Evolutionary conservation across 2,888 invertebrate genomes (phyloP), one percentile per base, ranked within the genome.

Genomic region (Eumacrocentrus americanus): DNA sequence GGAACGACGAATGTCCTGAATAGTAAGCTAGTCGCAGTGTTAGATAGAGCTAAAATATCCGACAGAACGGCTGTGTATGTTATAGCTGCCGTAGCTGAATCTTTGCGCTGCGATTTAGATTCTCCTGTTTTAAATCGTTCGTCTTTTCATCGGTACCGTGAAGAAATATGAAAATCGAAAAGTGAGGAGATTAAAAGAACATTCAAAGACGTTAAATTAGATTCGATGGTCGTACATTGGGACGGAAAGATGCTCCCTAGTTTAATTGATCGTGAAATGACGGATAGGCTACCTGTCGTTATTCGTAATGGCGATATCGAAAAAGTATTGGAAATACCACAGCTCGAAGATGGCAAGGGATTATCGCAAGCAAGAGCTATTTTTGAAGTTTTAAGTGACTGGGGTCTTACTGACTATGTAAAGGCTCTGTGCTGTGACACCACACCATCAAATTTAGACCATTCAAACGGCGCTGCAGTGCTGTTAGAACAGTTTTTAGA

Each of bases 201-300:
- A 25, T 64, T 67, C 44, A 11, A 58, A 38, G 52, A 40, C 14
- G 18, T 47, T 9, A 54, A 65, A 23, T 25, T 56, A 2, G 44
- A 61, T 40, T 22, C 40, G 18, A 22, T 61, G 14, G 58, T 55
- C 40, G 46, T 64, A 16, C 67, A 69, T 53, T 70, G 68, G 69
- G 67, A 70, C 56, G 67, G 66, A 25, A 70, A 69, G 61, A 16
- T 69, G 37, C 44, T 68, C 16, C 64, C 61, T 23, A 57, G 40
- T 40, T 29, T 68, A 40, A 29, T 12, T 6, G 37, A 34, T 44
- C 56, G 42, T 47, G 56, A 62, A 48, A 11, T 6, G 9, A 29
- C 9, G 5, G 29, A 4, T 4, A 29, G 29, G 9, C 9, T 29
- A 29, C 29, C 29, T 29, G 9, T 29, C 14, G 29, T 62, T 9